Evolutionary conservation across 2,888 invertebrate genomes (phyloP).

Genomic region (Pegoplata infirma): DNA sequence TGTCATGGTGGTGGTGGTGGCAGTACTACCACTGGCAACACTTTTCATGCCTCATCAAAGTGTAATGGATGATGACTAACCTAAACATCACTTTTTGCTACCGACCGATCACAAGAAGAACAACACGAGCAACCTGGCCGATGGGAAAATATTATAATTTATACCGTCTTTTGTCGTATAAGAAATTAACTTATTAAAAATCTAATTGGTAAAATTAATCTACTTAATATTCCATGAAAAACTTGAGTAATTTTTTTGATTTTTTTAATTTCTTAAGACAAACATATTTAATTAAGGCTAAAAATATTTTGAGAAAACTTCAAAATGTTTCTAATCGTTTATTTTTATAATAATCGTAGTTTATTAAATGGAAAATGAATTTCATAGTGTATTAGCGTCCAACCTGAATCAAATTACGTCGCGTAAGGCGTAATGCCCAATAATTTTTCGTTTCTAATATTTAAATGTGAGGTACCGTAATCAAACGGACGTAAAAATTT

Average conservation of each 20-base stretch:
- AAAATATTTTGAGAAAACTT: too few relatives aligned
- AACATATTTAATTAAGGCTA: not conserved
- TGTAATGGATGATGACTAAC: slow-evolving; percentile 41
- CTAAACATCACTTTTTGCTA: not conserved
- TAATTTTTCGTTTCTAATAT: too few relatives aligned
- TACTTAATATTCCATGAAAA: slow-evolving; percentile 42
- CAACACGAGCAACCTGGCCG: slow-evolving; percentile 9
- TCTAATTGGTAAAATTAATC: slow-evolving; percentile 53
- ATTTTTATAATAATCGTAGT: too few relatives aligned
- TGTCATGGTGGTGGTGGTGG: slow-evolving; percentile 44
- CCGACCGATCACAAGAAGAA: too few relatives aligned
- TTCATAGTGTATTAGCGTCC: too few relatives aligned
- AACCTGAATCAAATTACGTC: too few relatives aligned
- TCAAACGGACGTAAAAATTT: too few relatives aligned
- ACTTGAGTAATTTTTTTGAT: slow-evolving; percentile 5
- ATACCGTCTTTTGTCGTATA: not conserved
- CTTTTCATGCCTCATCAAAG: slow-evolving; percentile 61
- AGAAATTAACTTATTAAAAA: slow-evolving; percentile 56
- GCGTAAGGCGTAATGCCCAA: too few relatives aligned
- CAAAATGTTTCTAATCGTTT: too few relatives aligned
- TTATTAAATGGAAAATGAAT: too few relatives aligned
- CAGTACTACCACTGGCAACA: slow-evolving; percentile 47
- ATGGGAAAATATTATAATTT: slow-evolving; percentile 45
- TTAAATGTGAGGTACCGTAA: too few relatives aligned
- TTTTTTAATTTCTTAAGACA: not conserved